Conservation (phyloP, 1,140 invertebrate species). For the Drosophila sucinea region DNA sequence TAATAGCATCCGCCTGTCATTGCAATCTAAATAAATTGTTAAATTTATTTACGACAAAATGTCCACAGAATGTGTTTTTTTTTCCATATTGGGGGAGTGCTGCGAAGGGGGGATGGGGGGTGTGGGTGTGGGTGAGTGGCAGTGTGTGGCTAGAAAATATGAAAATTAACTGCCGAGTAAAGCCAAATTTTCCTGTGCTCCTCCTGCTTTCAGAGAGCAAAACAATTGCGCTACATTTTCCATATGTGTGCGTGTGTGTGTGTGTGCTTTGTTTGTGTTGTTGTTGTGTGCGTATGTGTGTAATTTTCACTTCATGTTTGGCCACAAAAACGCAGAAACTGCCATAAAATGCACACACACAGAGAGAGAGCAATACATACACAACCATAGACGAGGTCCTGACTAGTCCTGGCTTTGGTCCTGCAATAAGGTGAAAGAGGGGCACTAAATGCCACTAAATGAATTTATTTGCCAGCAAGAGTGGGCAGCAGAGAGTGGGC, state of each 20-base stretch:
- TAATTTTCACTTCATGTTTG: conserved; percentile 81
- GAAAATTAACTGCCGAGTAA: conserved; percentile 81
- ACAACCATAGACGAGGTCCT: conserved; percentile 19
- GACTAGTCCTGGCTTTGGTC: conserved; percentile 40
- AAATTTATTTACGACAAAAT: conserved; percentile 81
- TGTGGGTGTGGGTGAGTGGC: neutral
- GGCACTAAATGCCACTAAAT: conserved; percentile 81
- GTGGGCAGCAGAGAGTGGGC: neutral
- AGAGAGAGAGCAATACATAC: conserved; percentile 19
- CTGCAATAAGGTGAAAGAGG: conserved; percentile 74
- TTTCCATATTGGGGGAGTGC: neutral
- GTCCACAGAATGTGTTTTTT: conserved; percentile 38
- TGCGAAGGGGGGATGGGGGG: neutral
- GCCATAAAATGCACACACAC: conserved; percentile 79
- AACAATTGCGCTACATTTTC: conserved; percentile 72
- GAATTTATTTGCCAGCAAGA: conserved; percentile 73
- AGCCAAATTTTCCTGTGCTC: conserved; percentile 62
- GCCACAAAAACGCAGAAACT: conserved; percentile 78
- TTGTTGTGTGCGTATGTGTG: conserved; percentile 52
- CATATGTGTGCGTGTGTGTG: conserved; percentile 54
- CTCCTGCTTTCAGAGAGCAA: conserved; percentile 31
- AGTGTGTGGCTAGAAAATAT: conserved; percentile 74
- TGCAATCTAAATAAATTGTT: conserved; percentile 82
- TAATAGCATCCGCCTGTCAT: conserved; percentile 81
- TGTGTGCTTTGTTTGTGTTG: conserved; percentile 11